Evolutionary conservation across 92 coral and sea anemone species (phyloP), one percentile per base, ranked within the genome.

Genomic region (Paragorgia papillata): DNA sequence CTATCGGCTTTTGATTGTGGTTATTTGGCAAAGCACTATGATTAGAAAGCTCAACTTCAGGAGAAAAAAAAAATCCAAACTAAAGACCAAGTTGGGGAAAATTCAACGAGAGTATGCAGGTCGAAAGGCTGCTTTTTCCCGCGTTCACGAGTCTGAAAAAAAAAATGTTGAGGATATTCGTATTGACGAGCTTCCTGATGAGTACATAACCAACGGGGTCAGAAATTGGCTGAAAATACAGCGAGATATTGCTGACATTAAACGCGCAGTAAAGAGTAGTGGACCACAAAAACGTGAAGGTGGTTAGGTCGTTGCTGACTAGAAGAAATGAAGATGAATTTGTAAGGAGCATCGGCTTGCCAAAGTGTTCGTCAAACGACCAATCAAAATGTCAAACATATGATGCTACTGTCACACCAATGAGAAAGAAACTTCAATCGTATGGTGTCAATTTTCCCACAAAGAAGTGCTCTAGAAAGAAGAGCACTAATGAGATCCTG

Each of bases 181-280:
- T 0, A 57, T 75, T 43, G 50, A 82, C 40, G 86, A 75, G 59
- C 62, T 25, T 41, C 82, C 75, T 31, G 75, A 82, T 18, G 82
- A 82, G 33, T 82, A 82, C 68, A 35, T 58, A 27, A 43, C 48
- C 30, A 64, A 82, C 40, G 62, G 79, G 1, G 31, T 41, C 46
- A 17, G 86, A 35, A 82, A 82, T 57, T 82, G 86, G 86, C 75
- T 82, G 29, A 75, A 82, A 63, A 55, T 82, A 33, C 86, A 82
- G 48, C 82, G 37, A 63, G 82, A 75, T 61, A 59, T 75, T 22
- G 82, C 86, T 35, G 24, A 37, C 34, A 61, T 82, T 37, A 75
- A 75, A 73, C 58, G 65, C 62, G 21, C 40, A 25, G 67, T 75
- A 20, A 62, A 65, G 60, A 71, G 75, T 34, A 82, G 75, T 31